Evolutionary conservation across 1,140 invertebrate species (phyloP), one percentile per base, ranked within the genome.

Genomic region (Microplitis demolitor): DNA sequence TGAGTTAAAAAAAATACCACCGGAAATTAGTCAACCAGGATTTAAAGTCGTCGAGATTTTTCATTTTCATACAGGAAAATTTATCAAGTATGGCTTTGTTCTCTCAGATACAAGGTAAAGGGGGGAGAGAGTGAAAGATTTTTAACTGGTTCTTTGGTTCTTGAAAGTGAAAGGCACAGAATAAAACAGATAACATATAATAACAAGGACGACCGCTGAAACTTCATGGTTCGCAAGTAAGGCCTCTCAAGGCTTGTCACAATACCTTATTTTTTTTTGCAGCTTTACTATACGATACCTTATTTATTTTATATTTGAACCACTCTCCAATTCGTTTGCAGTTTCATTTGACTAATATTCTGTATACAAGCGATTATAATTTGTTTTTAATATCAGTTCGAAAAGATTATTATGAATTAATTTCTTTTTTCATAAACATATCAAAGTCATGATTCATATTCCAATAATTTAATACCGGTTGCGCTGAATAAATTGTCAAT

Each of bases 131-230:
- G 81, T 82, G 66, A 81, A 82, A 79, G 66, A 71, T 70, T 71
- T 73, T 73, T 84, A 83, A 84, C 80, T 82, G 80, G 82, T 84
- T 85, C 83, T 84, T 85, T 79, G 74, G 78, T 74, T 73, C 74
- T 73, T 83, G 83, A 87, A 87, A 87, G 85, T 87, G 85, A 87
- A 87, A 87, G 85, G 85, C 81, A 82, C 79, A 45, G 79, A 82
- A 82, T 80, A 78, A 79, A 77, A 64, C 56, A 70, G 62, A 56
- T 67, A 78, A 82, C 84, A 87, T 87, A 87, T 86, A 82, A 79
- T 85, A 83, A 85, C 86, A 87, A 87, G 86, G 86, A 86, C 86
- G 84, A 86, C 85, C 82, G 85, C 79, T 85, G 77, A 75, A 78
- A 77, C 76, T 78, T 50, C 13, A 50, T 50, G 45, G 50, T 67